Evolutionary conservation across 2,797 vertebrate species (phyloP).

Genomic region (Nannoperca australis): DNA sequence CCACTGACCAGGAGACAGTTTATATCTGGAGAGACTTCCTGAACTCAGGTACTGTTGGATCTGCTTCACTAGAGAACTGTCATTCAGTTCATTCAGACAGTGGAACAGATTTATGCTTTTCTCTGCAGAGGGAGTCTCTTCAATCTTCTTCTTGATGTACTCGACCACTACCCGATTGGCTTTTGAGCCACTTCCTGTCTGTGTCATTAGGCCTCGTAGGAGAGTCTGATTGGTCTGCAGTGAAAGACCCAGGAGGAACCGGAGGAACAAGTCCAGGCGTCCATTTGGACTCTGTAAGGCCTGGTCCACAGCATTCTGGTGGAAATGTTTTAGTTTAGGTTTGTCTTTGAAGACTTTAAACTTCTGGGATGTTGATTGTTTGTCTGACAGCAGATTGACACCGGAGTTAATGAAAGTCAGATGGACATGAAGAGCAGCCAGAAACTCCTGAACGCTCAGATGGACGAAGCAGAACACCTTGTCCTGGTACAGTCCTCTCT

Average conservation of each 20-base stretch:
- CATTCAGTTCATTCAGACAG: constrained; percentile 48
- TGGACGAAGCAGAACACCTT: constrained; percentile 44
- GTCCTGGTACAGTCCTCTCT: constrained; percentile 10
- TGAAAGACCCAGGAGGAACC: constrained; percentile 47
- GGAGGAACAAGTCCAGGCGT: constrained; percentile 42
- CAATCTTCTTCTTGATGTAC: constrained; percentile 27
- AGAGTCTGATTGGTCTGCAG: constrained; percentile 20
- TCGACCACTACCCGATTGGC: neutral
- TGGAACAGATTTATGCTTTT: constrained; percentile 40
- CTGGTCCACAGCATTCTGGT: constrained; percentile 17
- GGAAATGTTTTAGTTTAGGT: neutral
- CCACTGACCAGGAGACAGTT: constrained; percentile 44
- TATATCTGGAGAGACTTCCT: neutral
- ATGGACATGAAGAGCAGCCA: constrained; percentile 46
- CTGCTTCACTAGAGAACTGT: constrained; percentile 18
- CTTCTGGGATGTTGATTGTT: constrained; percentile 8
- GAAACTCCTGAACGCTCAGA: constrained; percentile 50
- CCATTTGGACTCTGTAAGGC: constrained; percentile 45
- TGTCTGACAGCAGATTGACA: constrained; percentile 10
- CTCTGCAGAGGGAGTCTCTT: neutral
- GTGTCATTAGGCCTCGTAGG: constrained; percentile 5
- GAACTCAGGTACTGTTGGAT: constrained; percentile 38
- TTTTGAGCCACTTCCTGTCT: neutral
- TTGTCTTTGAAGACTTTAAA: neutral
- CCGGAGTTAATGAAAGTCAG: constrained; percentile 22